Base-by-base conservation (phyloP, 2,888 invertebrate genomes). In the Lasioglossum malachurum region DNA sequence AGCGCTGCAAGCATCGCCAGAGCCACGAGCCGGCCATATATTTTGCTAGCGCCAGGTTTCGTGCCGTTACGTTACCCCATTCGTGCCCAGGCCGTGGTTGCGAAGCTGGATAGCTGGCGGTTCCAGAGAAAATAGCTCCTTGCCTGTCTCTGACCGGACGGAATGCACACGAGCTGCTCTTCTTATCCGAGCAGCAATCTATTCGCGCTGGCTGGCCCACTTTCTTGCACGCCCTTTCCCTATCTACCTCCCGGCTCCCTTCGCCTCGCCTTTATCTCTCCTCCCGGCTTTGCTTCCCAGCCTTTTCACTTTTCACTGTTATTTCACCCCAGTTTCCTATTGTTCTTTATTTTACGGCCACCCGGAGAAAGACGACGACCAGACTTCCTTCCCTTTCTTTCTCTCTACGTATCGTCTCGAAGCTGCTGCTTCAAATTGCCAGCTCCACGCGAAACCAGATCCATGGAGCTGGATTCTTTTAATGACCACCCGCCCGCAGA, bases 11-110 rank as follows among this genome's bases (percentile, higher is more conserved):
- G 86, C 84, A 86, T 82, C 41, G 69, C 71, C 35, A 78, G 79
- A 67, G 83, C 84, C 92, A 93, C 92, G 93, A 93, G 85, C 75
- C 86, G 87, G 90, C 91, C 93, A 87, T 92, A 93, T 91, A 93
- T 93, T 92, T 92, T 86, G 86, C 86, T 75, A 86, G 87, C 89
- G 83, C 90, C 84, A 75, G 85, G 80, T 88, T 88, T 87, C 91
- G 87, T 90, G 88, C 87, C 82, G 89, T 88, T 90, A 88, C 87
- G 85, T 89, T 91, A 86, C 86, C 81, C 74, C 64, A 35, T 84
- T 89, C 84, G 90, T 89, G 79, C 71, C 38, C 79, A 38, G 80
- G 71, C 71, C 64, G 89, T 71, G 82, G 78, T 80, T 71, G 88
- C 77, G 86, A 82, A 82, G 83, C 84, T 83, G 76, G 81, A 82